Conservation (phyloP, 1,140 invertebrate genomes). For the Lepidurus apus region DNA sequence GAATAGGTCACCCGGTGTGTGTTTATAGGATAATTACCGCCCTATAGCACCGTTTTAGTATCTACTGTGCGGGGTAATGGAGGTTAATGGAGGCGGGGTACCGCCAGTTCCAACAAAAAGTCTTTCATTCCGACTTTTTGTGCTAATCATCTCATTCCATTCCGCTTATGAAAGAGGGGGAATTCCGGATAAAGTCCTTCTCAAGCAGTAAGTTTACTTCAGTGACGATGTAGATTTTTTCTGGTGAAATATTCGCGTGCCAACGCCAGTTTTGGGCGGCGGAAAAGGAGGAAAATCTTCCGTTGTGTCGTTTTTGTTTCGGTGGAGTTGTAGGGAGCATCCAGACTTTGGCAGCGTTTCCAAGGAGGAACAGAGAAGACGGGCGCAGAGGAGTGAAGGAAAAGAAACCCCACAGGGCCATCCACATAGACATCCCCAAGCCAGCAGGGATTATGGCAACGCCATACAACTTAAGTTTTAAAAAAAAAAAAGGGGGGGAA, state of each 20-base stretch:
- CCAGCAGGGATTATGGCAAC: slow-evolving; percentile 20
- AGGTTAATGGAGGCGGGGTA: slow-evolving; percentile 4
- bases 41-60: not conserved
- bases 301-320: not conserved
- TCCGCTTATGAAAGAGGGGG: too few relatives aligned
- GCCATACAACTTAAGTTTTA: not conserved
- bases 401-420: slow-evolving; percentile 15
- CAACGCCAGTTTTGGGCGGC: too few relatives aligned
- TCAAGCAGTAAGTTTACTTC: too few relatives aligned
- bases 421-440: slow-evolving; percentile 11
- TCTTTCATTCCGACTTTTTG: not conserved
- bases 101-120: not conserved
- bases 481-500: not conserved
- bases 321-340: not conserved
- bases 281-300: too few relatives aligned
- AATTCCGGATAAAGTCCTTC: too few relatives aligned
- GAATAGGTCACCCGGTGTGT: slow-evolving; percentile 18
- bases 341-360: not conserved
- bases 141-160: too few relatives aligned
- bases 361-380: not conserved
- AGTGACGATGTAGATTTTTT: too few relatives aligned
- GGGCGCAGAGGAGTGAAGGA: not conserved
- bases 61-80: not conserved
- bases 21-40: slow-evolving; percentile 17
- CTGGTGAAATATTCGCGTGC: too few relatives aligned